Evolutionary conservation across 2,888 invertebrate species (phyloP).

Genomic region (Caenorhabditis panamensis): DNA sequence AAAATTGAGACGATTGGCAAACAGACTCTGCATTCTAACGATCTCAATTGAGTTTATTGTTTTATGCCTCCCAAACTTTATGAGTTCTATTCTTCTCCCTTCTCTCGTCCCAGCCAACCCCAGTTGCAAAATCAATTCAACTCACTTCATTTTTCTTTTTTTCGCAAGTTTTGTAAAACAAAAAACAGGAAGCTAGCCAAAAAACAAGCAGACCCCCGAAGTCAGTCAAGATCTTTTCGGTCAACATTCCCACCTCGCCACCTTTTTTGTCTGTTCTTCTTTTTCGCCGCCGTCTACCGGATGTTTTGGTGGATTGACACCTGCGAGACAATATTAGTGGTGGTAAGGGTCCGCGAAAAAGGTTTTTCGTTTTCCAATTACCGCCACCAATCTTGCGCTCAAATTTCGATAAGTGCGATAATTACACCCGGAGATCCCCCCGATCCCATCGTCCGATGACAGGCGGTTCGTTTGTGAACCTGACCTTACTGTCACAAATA

Average conservation of each 20-base stretch:
- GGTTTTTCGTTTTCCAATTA: constrained; percentile 37
- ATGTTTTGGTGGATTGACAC: constrained; percentile 40
- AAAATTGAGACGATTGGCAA: not conserved
- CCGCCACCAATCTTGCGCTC: constrained; percentile 51
- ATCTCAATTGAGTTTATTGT: constrained; percentile 31
- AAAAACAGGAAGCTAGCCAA: constrained; percentile 34
- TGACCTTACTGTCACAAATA: constrained; percentile 58
- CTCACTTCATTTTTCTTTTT: not conserved
- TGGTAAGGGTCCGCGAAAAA: constrained; percentile 7
- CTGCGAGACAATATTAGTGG: constrained; percentile 20
- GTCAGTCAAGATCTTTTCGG: constrained; percentile 40
- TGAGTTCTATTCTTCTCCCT: constrained; percentile 10
- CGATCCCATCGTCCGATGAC: constrained; percentile 16
- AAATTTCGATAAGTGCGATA: constrained; percentile 62
- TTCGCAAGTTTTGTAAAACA: not conserved
- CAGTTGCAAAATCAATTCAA: not conserved
- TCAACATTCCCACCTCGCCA: constrained; percentile 35
- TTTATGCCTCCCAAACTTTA: constrained; percentile 25
- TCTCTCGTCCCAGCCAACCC: not conserved
- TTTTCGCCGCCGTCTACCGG: constrained; percentile 22
- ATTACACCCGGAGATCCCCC: constrained; percentile 38
- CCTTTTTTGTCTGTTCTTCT: constrained; percentile 6
- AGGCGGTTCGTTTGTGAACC: constrained; percentile 26
- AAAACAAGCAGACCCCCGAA: constrained; percentile 34
- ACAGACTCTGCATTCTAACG: constrained; percentile 19